These are phyloP conservation scores for Lates japonicus DNA, from an alignment of 2,797 vertebrate genomes.

Conservation along the genomic window DNA sequence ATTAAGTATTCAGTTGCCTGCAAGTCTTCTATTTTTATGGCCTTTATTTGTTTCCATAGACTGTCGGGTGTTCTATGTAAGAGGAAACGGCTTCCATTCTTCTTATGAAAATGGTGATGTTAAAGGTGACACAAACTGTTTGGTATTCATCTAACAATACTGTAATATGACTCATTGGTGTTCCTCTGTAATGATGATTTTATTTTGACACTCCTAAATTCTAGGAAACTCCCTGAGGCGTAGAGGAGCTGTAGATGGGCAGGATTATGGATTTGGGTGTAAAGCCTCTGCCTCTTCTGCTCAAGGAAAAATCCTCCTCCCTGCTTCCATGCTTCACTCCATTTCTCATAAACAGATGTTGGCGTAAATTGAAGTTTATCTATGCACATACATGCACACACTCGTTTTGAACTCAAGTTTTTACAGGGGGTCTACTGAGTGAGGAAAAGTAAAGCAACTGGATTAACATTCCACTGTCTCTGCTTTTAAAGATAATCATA, in stretches of 20 bases:
- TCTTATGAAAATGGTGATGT: slow-evolving; percentile 1
- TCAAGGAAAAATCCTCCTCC: slow-evolving; percentile 9
- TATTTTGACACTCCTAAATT: slow-evolving; percentile 41
- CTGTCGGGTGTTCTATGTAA: slow-evolving; percentile 1
- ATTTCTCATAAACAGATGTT: slow-evolving; percentile 21
- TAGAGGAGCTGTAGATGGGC: slow-evolving; percentile 20
- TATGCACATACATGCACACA: neutral
- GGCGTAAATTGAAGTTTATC: neutral
- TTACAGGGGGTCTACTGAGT: neutral
- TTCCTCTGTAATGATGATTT: slow-evolving; percentile 19
- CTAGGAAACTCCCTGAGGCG: slow-evolving; percentile 25
- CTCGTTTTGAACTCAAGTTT: slow-evolving; percentile 4
- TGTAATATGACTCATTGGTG: slow-evolving; percentile 45
- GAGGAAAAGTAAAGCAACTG: slow-evolving; percentile 31
- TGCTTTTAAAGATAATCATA: slow-evolving; percentile 65
- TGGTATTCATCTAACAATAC: slow-evolving; percentile 28
- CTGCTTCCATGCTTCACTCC: neutral
- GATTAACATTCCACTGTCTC: slow-evolving; percentile 65
- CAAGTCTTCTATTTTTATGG: neutral
- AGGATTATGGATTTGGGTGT: slow-evolving; percentile 41
- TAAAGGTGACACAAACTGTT: slow-evolving; percentile 25
- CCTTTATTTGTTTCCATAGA: neutral
- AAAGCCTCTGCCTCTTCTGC: neutral
- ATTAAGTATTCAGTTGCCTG: neutral
- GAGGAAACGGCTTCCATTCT: neutral